These are phyloP conservation scores for Pseudomugil gertrudae DNA, from an alignment of 2,797 vertebrate genomes.

Conservation along the genomic window DNA sequence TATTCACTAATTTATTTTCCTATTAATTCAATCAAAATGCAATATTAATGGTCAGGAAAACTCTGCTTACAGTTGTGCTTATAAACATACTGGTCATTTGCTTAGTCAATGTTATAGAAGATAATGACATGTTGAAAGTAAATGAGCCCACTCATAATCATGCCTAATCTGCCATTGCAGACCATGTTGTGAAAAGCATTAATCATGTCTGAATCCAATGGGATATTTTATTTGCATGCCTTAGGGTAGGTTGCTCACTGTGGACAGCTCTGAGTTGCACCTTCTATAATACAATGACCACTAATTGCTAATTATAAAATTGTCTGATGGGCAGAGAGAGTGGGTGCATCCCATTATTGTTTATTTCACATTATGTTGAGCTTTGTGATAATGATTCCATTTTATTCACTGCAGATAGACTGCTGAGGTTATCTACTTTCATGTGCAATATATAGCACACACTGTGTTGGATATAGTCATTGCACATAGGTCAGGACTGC, in stretches of 20 bases:
- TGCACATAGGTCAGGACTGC: conserved; percentile 59
- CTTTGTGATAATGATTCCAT: conserved; percentile 64
- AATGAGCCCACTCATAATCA: conserved; percentile 80
- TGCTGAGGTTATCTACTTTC: conserved; percentile 47
- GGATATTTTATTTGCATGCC: conserved; percentile 70
- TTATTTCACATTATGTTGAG: conserved; percentile 69
- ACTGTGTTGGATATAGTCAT: conserved; percentile 42
- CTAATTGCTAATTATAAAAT: conserved; percentile 78
- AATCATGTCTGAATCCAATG: conserved; percentile 77
- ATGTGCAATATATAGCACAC: conserved; percentile 33
- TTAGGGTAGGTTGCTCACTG: conserved; percentile 64
- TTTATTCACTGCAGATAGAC: conserved; percentile 62
- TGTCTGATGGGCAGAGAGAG: conserved; percentile 63
- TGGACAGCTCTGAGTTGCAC: conserved; percentile 67
- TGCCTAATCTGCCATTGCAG: conserved; percentile 81
- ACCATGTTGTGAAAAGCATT: conserved; percentile 76
- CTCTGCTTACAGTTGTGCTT: conserved; percentile 32
- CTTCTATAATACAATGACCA: conserved; percentile 69
- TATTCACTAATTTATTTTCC: conserved; percentile 15
- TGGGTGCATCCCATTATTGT: conserved; percentile 70
- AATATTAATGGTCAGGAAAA: conserved; percentile 57
- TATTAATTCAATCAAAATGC: conserved; percentile 10
- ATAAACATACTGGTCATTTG: conserved; percentile 69
- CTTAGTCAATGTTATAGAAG: conserved; percentile 74
- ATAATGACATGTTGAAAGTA: conserved; percentile 84